Percentiles rank a stretch among this genome's conserved stretches.
Evolutionary conservation across 2,113 vertebrate genomes (phyloP).

Genomic region (Saiga tatarica): DNA sequence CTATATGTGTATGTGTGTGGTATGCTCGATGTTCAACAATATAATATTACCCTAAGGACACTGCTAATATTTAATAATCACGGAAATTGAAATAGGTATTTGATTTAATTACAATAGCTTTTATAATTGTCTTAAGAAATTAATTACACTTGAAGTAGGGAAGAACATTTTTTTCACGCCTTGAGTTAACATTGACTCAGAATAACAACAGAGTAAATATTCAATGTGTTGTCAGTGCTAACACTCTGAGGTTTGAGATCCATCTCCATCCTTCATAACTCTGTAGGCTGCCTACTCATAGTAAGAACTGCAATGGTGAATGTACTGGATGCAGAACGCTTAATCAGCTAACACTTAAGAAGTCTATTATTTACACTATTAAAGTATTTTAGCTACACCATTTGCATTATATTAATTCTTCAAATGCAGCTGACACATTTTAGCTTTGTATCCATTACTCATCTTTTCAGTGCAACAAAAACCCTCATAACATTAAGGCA

Average conservation of each 20-base stretch:
- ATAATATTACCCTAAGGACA: constrained; percentile 37
- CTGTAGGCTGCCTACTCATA: not conserved
- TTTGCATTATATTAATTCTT: not conserved
- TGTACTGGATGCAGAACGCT: not conserved
- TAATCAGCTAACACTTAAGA: not conserved
- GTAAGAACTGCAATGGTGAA: not conserved
- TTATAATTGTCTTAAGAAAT: constrained; percentile 67
- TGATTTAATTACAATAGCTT: constrained; percentile 65
- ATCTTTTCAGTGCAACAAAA: not conserved
- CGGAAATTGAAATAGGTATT: constrained; percentile 51
- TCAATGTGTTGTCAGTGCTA: not conserved
- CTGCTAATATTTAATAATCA: constrained; percentile 52
- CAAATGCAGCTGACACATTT: fast-evolving
- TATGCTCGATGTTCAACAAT: not conserved
- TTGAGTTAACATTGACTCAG: constrained; percentile 22
- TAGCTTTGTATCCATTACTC: not conserved
- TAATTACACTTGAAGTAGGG: constrained; percentile 60
- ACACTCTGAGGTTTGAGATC: not conserved
- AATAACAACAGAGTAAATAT: constrained; percentile 21
- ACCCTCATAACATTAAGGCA: not conserved
- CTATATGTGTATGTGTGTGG: not conserved
- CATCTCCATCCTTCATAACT: not conserved
- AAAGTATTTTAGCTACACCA: not conserved
- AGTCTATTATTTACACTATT: not conserved
- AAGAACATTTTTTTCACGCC: not conserved